Evolutionary conservation across 1,140 invertebrate species (phyloP), one percentile per base, ranked within the genome.

Genomic region (Drosophila sproati): DNA sequence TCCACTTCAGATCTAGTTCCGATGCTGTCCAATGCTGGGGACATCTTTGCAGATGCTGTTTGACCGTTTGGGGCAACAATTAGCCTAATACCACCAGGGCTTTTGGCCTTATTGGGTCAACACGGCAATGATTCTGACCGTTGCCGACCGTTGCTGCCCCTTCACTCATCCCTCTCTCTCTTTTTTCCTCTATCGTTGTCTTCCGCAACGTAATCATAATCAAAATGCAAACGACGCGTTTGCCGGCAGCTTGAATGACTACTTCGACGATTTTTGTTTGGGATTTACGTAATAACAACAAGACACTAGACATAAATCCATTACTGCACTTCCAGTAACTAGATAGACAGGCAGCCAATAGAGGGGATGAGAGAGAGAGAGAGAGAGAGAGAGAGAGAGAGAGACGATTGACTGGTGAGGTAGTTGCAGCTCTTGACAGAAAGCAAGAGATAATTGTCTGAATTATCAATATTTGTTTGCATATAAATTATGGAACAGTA

Each of bases 1-100:
- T 8, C 10, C 32, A n/a, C 7, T 29, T 12, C 12, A 59, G 37
- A 60, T 6, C 50, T 37, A 55, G 62, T 67, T 69, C 64, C 20
- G 20, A 20, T 20, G 20, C 20, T 20, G 39, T 35, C 29, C 47
- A 34, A 20, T 45, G 64, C 62, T 60, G 45, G 50, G 70, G 63
- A 79, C 78, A 87, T 80, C 83, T 88, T 78, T 83, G 74, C 73
- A 73, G 78, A 35, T 50, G 32, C 37, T 35, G 29, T 12, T 41
- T 20, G 20, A 10, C 43, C 59, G 32, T 66, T 66, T 20, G 20
- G 60, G 75, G 61, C 80, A 73, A 77, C 85, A 87, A 87, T 87
- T 87, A 87, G 83, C 80, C 73, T 87, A 87, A 87, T 87, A 89
- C 77, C 76, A 67, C 76, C 80, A 48, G 76, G 64, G 82, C 83